These are phyloP conservation scores for Diploscapter pachys DNA, from an alignment of 1,140 invertebrate genomes.

Conservation along the genomic window DNA sequence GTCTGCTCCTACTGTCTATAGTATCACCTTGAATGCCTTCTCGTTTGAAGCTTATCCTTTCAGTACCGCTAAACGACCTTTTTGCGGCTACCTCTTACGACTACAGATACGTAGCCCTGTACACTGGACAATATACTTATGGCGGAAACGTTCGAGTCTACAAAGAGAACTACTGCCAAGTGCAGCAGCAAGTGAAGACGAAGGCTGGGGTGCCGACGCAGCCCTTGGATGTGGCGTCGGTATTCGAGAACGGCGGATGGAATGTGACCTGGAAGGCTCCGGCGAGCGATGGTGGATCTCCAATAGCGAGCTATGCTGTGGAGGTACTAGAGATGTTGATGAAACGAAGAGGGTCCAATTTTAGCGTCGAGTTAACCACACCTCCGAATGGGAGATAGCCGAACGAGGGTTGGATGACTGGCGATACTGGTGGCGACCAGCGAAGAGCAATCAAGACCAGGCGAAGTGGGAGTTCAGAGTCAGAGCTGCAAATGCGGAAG, in stretches of 20 bases:
- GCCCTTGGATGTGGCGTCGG: conserved; percentile 45
- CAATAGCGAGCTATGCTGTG: conserved; percentile 52
- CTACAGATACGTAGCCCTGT: conserved; percentile 52
- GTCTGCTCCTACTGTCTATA: conserved; percentile 18
- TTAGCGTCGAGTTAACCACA: conserved; percentile 42
- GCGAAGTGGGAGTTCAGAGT: conserved; percentile 49
- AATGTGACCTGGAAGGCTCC: conserved; percentile 52
- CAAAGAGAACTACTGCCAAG: conserved; percentile 50
- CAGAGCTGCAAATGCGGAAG: conserved; percentile 54
- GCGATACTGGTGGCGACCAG: conserved; percentile 39
- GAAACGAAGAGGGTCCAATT: conserved; percentile 30
- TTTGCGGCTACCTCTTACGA: conserved; percentile 55
- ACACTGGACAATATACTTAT: conserved; percentile 39
- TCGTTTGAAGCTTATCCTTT: background rate
- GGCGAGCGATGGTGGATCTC: conserved; percentile 49
- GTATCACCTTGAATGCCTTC: conserved; percentile 10
- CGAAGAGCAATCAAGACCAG: conserved; percentile 30
- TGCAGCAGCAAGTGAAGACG: conserved; percentile 49
- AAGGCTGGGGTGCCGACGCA: conserved; percentile 55
- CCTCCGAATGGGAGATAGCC: conserved; percentile 57
- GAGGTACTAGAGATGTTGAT: conserved; percentile 36
- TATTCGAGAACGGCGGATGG: conserved; percentile 49
- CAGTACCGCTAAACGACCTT: conserved; percentile 42
- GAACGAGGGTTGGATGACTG: conserved; percentile 49
- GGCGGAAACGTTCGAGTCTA: conserved; percentile 39